A percentile compares a stretch with the other conserved stretches of the same genome.
Conservation (phyloP, 1,140 invertebrate genomes). For the Drosophila watanabei region DNA sequence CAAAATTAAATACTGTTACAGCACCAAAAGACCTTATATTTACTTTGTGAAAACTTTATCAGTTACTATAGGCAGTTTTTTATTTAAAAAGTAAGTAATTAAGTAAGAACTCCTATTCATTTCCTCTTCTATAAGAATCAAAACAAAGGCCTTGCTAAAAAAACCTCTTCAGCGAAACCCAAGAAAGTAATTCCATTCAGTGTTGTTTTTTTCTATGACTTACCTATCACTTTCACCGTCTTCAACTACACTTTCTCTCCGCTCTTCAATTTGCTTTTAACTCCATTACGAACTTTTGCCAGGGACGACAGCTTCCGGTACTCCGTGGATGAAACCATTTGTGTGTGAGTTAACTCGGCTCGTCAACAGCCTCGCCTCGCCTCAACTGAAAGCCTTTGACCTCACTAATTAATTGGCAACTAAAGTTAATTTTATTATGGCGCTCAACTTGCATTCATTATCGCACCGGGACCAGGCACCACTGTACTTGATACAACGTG, state of each 20-base stretch:
- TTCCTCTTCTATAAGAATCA: neutral
- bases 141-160: neutral
- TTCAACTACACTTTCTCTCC: slow-evolving; percentile 11
- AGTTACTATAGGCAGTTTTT: neutral
- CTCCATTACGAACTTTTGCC: slow-evolving; percentile 14
- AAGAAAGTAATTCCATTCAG: neutral
- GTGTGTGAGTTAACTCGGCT: slow-evolving; percentile 5
- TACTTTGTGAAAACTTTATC: too few relatives aligned
- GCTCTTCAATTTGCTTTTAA: slow-evolving; percentile 15
- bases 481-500: slow-evolving; percentile 57
- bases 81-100: neutral
- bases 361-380: slow-evolving; percentile 2
- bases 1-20: too few relatives aligned
- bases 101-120: neutral
- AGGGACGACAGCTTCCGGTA: slow-evolving; percentile 15
- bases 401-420: slow-evolving; percentile 52
- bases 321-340: slow-evolving; percentile 1
- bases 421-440: slow-evolving; percentile 49
- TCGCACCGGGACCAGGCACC: slow-evolving; percentile 25
- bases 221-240: slow-evolving; percentile 7
- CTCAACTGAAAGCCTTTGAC: slow-evolving; percentile 24
- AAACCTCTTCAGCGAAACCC: neutral
- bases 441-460: slow-evolving; percentile 28
- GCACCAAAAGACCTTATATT: too few relatives aligned
- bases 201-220: slow-evolving; percentile 1